Evolutionary conservation across 2,888 invertebrate species (phyloP).

Genomic region (Lasioglossum malachurum): DNA sequence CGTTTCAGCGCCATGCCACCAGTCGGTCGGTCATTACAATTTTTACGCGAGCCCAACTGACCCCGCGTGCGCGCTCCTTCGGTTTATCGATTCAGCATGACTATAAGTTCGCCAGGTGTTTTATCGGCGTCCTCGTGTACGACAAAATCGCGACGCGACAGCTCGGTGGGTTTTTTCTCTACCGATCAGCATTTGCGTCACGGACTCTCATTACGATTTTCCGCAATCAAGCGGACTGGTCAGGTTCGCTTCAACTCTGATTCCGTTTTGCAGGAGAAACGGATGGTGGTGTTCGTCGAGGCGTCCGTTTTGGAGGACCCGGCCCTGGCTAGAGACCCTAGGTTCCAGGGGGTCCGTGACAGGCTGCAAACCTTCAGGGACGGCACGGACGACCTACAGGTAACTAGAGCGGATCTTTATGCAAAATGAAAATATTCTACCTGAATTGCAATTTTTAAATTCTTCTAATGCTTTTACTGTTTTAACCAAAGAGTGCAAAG

Average conservation of each 20-base stretch:
- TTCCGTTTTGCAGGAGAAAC: constrained; percentile 90
- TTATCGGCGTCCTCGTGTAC: neutral
- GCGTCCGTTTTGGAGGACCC: constrained; percentile 95
- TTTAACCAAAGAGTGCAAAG: too few species aligned
- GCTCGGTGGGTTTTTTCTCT: neutral
- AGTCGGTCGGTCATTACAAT: neutral
- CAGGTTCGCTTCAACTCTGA: neutral
- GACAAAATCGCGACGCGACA: neutral
- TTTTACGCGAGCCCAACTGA: neutral
- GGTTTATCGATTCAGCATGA: constrained; percentile 40
- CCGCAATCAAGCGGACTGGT: neutral
- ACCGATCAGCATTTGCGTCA: neutral
- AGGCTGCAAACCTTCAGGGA: constrained; percentile 94
- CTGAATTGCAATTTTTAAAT: too few species aligned
- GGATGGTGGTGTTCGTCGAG: constrained; percentile 98
- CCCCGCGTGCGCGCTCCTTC: neutral
- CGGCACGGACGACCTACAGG: constrained; percentile 94
- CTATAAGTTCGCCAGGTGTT: neutral
- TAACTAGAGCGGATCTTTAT: constrained; percentile 35
- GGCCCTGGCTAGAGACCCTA: constrained; percentile 90
- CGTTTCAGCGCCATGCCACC: neutral
- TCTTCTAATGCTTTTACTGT: too few species aligned
- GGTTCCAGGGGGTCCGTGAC: constrained; percentile 92
- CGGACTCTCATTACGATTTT: neutral
- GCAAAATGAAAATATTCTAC: too few species aligned